Conservation (phyloP, 2,888 invertebrate species). For the Meliscaeva auricollis region DNA sequence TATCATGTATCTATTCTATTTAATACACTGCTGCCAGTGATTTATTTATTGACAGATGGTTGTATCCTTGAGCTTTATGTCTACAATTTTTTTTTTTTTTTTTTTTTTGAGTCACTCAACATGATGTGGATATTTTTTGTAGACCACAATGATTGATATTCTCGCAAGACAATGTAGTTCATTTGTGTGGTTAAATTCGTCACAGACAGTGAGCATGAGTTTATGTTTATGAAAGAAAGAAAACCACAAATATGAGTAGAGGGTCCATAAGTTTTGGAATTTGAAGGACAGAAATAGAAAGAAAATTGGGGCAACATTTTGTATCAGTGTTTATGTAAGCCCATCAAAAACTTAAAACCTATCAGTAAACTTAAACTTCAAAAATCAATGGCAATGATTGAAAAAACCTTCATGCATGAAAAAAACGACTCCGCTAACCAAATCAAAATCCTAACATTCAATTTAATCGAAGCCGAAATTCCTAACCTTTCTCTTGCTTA, state of each 20-base stretch:
- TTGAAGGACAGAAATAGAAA: too few relatives aligned
- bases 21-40: background rate
- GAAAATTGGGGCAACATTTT: too few relatives aligned
- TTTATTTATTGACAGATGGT: constrained; percentile 53
- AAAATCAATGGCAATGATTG: background rate
- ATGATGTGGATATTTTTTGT: constrained; percentile 14
- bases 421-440: background rate
- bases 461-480: constrained; percentile 40
- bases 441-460: constrained; percentile 48
- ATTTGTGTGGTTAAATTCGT: constrained; percentile 24
- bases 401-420: background rate
- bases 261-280: too few relatives aligned
- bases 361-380: background rate
- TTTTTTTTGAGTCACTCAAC: constrained; percentile 10
- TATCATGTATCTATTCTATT: background rate
- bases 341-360: background rate
- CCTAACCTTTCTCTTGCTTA: background rate
- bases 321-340: too few relatives aligned
- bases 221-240: background rate
- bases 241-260: background rate
- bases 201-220: constrained; percentile 21
- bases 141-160: constrained; percentile 56
- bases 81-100: constrained; percentile 20
- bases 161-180: constrained; percentile 20
- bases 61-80: constrained; percentile 61